Evolutionary conservation across 2,888 invertebrate genomes (phyloP).

Genomic region (Chrysodeixis includens): DNA sequence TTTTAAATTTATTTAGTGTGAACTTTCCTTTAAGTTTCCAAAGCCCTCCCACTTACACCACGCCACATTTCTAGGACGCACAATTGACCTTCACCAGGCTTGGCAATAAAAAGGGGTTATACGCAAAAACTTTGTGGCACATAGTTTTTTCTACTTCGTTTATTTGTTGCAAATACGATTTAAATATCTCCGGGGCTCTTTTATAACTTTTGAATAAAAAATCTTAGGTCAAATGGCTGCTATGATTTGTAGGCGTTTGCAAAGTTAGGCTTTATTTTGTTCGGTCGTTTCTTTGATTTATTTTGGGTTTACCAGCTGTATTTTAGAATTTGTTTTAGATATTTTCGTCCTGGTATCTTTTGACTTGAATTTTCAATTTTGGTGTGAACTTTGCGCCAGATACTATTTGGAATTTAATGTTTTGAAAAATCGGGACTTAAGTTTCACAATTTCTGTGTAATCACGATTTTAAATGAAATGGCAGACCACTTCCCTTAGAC

Average conservation of each 20-base stretch:
- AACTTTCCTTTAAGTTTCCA: no score
- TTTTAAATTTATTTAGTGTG: no score
- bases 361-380: background rate
- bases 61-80: constrained; percentile 46
- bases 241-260: background rate
- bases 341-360: background rate
- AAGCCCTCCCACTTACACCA: constrained; percentile 45
- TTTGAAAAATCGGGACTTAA: no score
- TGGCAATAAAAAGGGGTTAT: constrained; percentile 79
- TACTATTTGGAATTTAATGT: no score
- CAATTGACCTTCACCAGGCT: constrained; percentile 73
- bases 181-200: constrained; percentile 14
- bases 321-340: no score
- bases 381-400: background rate
- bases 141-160: constrained; percentile 55
- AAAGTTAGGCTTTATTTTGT: constrained; percentile 5
- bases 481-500: no score
- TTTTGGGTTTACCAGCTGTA: background rate
- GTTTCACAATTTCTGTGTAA: no score
- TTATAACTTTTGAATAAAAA: constrained; percentile 20
- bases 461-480: no score
- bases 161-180: constrained; percentile 43
- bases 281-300: constrained; percentile 1
- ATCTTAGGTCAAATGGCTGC: constrained; percentile 17
- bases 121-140: constrained; percentile 67